A percentile compares a stretch with the other conserved stretches of the same genome.
These are phyloP conservation scores for Numenius phaeopus DNA, from an alignment of 2,797 vertebrate species.

Conservation along the genomic window DNA sequence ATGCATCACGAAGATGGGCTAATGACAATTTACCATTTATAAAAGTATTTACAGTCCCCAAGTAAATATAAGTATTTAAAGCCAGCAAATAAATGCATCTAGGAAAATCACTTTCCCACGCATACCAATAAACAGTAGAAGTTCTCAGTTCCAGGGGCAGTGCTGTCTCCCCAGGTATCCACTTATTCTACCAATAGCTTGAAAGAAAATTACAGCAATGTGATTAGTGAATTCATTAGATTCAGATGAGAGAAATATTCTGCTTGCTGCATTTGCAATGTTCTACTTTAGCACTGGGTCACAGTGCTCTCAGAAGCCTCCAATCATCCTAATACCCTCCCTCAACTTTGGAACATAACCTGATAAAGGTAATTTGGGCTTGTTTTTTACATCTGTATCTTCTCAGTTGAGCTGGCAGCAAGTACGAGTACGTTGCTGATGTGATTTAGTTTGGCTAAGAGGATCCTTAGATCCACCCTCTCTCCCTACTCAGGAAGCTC, in stretches of 20 bases:
- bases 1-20: conserved; percentile 16
- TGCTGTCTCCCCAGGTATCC: conserved; percentile 11
- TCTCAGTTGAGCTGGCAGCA: conserved; percentile 4
- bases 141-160: neutral
- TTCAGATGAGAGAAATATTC: neutral
- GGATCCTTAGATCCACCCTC: neutral
- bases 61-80: conserved; percentile 31
- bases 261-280: neutral
- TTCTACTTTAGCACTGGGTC: neutral
- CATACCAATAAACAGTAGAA: neutral
- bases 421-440: neutral
- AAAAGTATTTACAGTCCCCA: conserved; percentile 26
- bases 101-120: neutral
- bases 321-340: conserved; percentile 9
- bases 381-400: neutral
- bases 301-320: neutral
- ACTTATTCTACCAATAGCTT: conserved; percentile 26
- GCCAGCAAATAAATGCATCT: neutral
- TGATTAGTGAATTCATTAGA: conserved; percentile 58
- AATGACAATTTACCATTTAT: conserved; percentile 42
- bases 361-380: conserved; percentile 31
- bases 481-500: neutral
- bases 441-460: neutral
- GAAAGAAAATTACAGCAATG: conserved; percentile 30
- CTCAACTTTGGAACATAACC: conserved; percentile 28